Base-by-base conservation (phyloP, 2,113 vertebrate species). In the Pachyramphus minor region DNA sequence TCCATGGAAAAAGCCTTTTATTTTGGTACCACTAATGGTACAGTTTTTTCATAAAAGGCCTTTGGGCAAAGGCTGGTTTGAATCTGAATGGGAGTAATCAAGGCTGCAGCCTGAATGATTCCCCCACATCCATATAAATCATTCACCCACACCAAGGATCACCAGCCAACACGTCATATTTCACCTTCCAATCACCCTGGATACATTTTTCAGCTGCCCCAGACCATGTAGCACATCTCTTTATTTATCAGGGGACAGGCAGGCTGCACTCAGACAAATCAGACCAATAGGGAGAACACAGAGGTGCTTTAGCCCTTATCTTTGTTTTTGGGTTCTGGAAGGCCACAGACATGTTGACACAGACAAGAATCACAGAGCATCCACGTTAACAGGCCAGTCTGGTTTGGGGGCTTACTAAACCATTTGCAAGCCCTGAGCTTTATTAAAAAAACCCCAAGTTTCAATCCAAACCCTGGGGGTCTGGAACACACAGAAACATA, bases 51-150 rank as follows among this genome's bases (percentile, higher is more conserved):
- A 52, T 30, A 50, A 75, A 74, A 81, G 30, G 74, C 81, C 76
- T 82, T 60, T 64, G 30, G 84, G 60, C 77, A 91, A 91, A 85
- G 22, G 41, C 74, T 87, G 33, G 49, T 76, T 96, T 94, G 74
- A 92, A 86, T 37, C 41, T 35, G 12, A 94, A 77, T 37, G 47
- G 22, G 84, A 85, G 44, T 41, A 82, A 75, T 63, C 66, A 55
- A 28, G 52, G 64, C 27, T 82, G 45, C 35, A 87, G 58, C 71
- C 47, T 79, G 81, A 84, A 42, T 81, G 53, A 64, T 68, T 75
- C 69, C 60, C 39, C 67, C 77, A 53, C 5, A 14, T 62, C 10
- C 14, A 20, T 44, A 69, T 8, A 56, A 5, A 77, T 4, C 27
- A 44, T 31, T 39, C 78, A 41, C 28, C 33, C 31, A 59, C 3